Conservation (phyloP, 2,888 invertebrate genomes). For the Campaea margaritaria region DNA sequence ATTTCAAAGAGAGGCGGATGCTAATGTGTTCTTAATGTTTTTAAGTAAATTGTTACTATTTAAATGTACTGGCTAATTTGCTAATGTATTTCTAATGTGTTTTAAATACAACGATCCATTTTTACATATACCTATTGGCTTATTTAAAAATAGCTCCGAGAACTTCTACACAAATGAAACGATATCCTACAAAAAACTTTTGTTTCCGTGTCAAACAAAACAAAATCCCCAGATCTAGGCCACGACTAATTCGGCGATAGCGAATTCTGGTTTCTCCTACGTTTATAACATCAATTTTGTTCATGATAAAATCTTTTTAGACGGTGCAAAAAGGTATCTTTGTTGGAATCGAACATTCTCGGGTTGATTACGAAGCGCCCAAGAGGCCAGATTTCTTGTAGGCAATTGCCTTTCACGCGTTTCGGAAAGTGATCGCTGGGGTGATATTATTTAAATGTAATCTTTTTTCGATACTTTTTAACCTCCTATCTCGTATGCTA, state of each 20-base stretch:
- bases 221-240: conserved; percentile 40
- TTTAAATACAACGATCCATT: not conserved
- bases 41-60: no score
- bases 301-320: conserved; percentile 81
- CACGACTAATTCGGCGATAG: conserved; percentile 72
- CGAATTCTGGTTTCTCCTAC: conserved; percentile 78
- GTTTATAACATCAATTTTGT: conserved; percentile 73
- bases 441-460: conserved; percentile 85
- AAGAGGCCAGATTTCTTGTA: conserved; percentile 80
- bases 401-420: conserved; percentile 78
- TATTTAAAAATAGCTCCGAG: not conserved
- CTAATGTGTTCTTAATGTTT: no score
- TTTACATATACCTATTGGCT: no score
- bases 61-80: no score
- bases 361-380: conserved; percentile 81
- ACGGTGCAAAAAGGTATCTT: conserved; percentile 75
- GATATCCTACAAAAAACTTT: not conserved
- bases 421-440: conserved; percentile 80
- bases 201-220: conserved; percentile 23
- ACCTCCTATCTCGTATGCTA: conserved; percentile 53
- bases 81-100: no score
- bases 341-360: conserved; percentile 74
- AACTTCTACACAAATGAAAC: not conserved
- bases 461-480: conserved; percentile 83
- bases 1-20: no score